phyloP scores from a whole-genome alignment of 1,140 invertebrate species.

The Bemisia tabaci region DNA sequence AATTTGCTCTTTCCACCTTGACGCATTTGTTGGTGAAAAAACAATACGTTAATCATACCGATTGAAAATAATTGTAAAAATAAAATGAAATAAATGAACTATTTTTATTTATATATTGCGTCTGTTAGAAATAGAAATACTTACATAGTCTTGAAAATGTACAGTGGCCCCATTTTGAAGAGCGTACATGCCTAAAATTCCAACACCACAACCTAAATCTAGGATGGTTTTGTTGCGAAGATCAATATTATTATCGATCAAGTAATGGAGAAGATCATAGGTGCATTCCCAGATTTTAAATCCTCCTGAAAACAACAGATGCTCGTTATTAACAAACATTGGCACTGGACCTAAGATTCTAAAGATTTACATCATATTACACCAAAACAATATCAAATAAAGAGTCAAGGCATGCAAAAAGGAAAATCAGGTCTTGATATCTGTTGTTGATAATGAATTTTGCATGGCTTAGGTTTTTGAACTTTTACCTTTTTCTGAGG shows the following conservation, averaged over 20 bases:
- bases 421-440: neutral
- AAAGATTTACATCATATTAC: too few relatives aligned
- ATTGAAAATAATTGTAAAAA: too few relatives aligned
- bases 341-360: too few relatives aligned
- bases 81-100: too few relatives aligned
- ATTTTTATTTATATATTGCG: too few relatives aligned
- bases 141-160: slow-evolving; percentile 85
- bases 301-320: slow-evolving; percentile 42
- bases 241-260: slow-evolving; percentile 32
- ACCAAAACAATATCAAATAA: too few relatives aligned
- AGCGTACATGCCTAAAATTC: slow-evolving; percentile 61
- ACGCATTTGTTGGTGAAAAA: too few relatives aligned
- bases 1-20: too few relatives aligned
- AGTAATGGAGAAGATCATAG: slow-evolving; percentile 52
- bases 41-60: too few relatives aligned
- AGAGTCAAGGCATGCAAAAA: neutral
- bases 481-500: neutral
- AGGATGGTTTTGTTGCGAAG: slow-evolving; percentile 43
- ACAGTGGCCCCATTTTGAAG: slow-evolving; percentile 48
- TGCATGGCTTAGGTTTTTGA: neutral
- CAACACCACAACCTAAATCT: slow-evolving; percentile 77
- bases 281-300: slow-evolving; percentile 84
- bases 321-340: neutral
- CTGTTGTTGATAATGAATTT: neutral
- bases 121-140: slow-evolving; percentile 30